Conservation (phyloP, 2,888 invertebrate genomes). For the Phaedon cochleariae region DNA sequence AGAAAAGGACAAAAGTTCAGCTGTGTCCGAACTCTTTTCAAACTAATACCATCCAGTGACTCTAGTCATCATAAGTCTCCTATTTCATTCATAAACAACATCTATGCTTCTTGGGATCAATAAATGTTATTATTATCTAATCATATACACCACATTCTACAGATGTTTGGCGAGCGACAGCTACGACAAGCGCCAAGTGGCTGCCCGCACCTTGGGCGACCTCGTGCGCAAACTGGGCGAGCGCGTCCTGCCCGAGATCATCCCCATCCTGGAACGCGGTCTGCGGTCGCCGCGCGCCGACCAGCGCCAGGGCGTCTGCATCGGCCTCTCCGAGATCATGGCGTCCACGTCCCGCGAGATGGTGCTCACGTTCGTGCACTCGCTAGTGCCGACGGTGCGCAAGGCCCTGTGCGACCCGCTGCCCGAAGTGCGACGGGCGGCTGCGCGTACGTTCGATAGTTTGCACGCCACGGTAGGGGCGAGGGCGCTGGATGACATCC, state of each 20-base stretch:
- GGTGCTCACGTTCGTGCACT: slow-evolving; percentile 89
- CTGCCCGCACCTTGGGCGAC: slow-evolving; percentile 95
- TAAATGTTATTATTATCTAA: too few relatives aligned
- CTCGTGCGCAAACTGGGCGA: slow-evolving; percentile 97
- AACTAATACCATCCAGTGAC: too few relatives aligned
- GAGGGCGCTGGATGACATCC: slow-evolving; percentile 94
- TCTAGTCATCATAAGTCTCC: too few relatives aligned
- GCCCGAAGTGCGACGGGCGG: slow-evolving; percentile 91
- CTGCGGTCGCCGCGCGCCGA: slow-evolving; percentile 90
- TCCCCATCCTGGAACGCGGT: slow-evolving; percentile 95
- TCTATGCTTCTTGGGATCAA: too few relatives aligned
- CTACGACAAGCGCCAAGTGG: slow-evolving; percentile 92
- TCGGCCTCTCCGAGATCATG: slow-evolving; percentile 98
- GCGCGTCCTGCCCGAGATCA: slow-evolving; percentile 95
- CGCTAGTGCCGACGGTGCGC: slow-evolving; percentile 92
- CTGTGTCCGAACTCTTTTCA: too few relatives aligned
- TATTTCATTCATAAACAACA: too few relatives aligned
- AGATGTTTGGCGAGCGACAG: slow-evolving; percentile 92
- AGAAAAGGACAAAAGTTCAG: too few relatives aligned
- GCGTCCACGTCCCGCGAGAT: slow-evolving; percentile 94
- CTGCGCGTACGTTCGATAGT: slow-evolving; percentile 96
- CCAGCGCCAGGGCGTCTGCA: slow-evolving; percentile 98
- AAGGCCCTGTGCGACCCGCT: slow-evolving; percentile 93
- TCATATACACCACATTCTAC: not conserved
- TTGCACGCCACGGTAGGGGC: slow-evolving; percentile 94